A percentile compares a stretch with the other conserved stretches of the same genome.
These are phyloP conservation scores for Ibidorhyncha struthersii DNA, from an alignment of 2,113 vertebrate species.

Conservation along the genomic window DNA sequence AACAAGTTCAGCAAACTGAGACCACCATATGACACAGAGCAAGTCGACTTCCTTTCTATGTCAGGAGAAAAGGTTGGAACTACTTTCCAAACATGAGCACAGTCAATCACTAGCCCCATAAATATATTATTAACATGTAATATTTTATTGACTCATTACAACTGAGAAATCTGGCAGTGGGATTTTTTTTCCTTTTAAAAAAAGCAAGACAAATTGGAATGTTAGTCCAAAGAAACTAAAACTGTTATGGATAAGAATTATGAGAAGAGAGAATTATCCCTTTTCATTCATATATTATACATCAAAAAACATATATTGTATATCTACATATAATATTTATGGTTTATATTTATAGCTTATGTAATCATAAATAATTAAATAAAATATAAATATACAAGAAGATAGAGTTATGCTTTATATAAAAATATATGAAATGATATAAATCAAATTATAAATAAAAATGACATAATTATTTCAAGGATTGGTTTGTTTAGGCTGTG, in stretches of 20 bases:
- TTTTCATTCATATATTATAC: not conserved
- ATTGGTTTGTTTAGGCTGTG: not conserved
- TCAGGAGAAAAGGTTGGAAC: not conserved
- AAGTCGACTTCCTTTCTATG: not conserved
- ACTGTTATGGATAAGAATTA: not conserved
- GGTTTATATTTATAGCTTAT: not conserved
- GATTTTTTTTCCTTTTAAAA: not conserved
- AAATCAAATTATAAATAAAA: not conserved
- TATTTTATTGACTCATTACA: not conserved
- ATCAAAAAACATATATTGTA: not conserved
- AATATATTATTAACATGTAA: not conserved
- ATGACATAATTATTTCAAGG: not conserved
- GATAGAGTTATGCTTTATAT: not conserved
- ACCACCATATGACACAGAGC: not conserved
- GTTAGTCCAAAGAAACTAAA: not conserved
- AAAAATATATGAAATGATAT: not conserved
- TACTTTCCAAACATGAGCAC: not conserved
- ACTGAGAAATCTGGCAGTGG: not conserved
- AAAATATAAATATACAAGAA: not conserved
- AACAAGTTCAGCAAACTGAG: not conserved
- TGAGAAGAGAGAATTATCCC: not conserved
- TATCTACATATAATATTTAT: not conserved
- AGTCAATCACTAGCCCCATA: not conserved
- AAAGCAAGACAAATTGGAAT: not conserved
- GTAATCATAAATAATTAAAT: not conserved